Evolutionary conservation across 1,140 invertebrate genomes (phyloP).

Genomic region (Tetramorium alpestre): DNA sequence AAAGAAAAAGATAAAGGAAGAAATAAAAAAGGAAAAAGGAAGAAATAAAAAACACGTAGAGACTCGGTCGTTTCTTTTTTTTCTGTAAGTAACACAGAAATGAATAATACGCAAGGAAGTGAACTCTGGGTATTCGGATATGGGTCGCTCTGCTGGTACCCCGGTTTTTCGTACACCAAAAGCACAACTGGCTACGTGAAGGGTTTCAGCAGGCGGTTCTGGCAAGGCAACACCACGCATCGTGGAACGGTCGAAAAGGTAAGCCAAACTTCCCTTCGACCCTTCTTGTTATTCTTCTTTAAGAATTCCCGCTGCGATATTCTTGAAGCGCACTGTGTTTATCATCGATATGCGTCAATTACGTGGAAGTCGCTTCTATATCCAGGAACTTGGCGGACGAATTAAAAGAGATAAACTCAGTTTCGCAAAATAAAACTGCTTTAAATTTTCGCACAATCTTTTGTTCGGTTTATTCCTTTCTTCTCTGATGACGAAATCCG

Average conservation of each 20-base stretch:
- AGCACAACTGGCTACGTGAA: slow-evolving; percentile 90
- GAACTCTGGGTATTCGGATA: slow-evolving; percentile 94
- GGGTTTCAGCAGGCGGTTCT: slow-evolving; percentile 93
- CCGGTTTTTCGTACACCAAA: slow-evolving; percentile 92
- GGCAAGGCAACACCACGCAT: slow-evolving; percentile 95
- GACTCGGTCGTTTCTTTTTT: not conserved
- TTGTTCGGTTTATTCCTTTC: not conserved
- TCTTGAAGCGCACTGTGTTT: too few species aligned
- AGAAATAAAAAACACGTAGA: not conserved
- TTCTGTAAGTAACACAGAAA: not conserved
- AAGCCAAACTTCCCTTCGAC: slow-evolving; percentile 64
- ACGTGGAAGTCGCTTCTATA: not conserved
- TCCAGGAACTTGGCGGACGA: not conserved
- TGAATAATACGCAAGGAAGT: slow-evolving; percentile 31
- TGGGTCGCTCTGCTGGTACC: slow-evolving; percentile 95
- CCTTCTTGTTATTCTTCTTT: not conserved
- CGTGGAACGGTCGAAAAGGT: slow-evolving; percentile 93
- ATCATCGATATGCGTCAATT: too few species aligned
- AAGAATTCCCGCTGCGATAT: too few species aligned
- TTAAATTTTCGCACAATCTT: not conserved
- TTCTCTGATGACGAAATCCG: not conserved
- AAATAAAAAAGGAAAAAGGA: not conserved
- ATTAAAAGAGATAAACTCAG: not conserved
- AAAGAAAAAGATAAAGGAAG: not conserved
- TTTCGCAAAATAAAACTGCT: not conserved